Evolutionary conservation across 2,888 invertebrate genomes (phyloP), one percentile per base, ranked within the genome.

Genomic region (Amphimallon solstitiale): DNA sequence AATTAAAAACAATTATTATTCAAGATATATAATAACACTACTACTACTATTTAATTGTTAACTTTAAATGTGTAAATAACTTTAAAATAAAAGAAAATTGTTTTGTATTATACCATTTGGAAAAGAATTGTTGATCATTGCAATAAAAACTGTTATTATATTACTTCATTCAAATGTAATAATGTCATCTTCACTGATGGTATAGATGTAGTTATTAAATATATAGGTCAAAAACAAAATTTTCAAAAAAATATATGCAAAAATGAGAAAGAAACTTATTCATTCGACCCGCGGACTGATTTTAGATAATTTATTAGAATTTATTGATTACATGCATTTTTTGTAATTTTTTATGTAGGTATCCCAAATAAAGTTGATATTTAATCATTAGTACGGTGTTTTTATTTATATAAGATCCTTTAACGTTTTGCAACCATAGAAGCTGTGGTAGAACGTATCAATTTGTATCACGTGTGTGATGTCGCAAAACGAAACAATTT

Each of bases 261-360:
- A 29, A 29, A 5, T 29, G 29, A 29, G 5, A 5, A 23, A 23
- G 9, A 29, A 29, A 34, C 29, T 51, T 35, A 51, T 15, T 29
- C 15, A 35, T 15, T 29, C 15, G 51, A 51, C 35, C 35, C 9
- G 34, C 34, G 35, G 51, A 51, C 51, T 51, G 51, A 51, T 51
- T 34, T 51, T 15, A 51, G 5, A 29, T 51, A 51, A 51, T 51
- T 51, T 51, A 51, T 51, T 51, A 51, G 51, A 49, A 14, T 51
- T 51, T 51, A 51, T 35, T 34, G 17, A 51, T 51, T 51, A 35
- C 51, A 51, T 34, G 15, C 45, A 45, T 35, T 17, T 48, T 48
- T 51, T 51, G 34, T 51, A 51, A 51, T 51, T 51, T 51, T 48
- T 51, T 34, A 51, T 51, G 34, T 51, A 51, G 51, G 34, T 51